Percentiles rank a stretch among this genome's conserved stretches.
Conservation (phyloP, 2,113 vertebrate species). For the Nyctibius bracteatus region DNA sequence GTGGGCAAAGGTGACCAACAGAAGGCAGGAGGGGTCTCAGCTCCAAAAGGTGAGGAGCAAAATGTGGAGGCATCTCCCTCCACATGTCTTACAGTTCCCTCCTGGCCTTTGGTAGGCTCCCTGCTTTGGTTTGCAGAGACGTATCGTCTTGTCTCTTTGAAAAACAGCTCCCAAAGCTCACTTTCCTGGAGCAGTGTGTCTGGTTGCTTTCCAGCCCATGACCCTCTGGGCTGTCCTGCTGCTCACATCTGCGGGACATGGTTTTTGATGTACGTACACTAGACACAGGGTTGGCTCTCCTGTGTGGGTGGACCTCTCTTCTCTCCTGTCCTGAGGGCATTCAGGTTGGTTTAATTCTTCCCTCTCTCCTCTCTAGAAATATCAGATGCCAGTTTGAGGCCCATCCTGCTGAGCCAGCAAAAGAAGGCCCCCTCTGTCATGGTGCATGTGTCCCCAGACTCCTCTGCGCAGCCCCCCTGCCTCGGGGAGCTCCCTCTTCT, state of each 20-base stretch:
- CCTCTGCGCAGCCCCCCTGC: neutral
- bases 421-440: neutral
- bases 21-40: neutral
- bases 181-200: neutral
- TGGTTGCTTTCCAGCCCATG: neutral
- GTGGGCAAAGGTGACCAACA: neutral
- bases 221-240: neutral
- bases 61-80: neutral
- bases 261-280: neutral
- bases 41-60: neutral
- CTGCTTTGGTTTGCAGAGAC: neutral
- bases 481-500: neutral
- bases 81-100: neutral
- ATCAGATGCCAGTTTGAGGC: neutral
- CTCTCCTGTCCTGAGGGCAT: neutral
- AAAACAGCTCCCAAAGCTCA: neutral
- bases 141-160: neutral
- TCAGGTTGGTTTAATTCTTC: neutral
- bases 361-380: constrained; percentile 19
- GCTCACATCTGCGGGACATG: neutral
- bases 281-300: neutral
- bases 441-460: neutral
- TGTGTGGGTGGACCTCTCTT: neutral
- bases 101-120: neutral
- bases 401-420: neutral